Evolutionary conservation across 2,113 vertebrate species (phyloP), one percentile per base, ranked within the genome.

Genomic region (Semnornis frantzii): DNA sequence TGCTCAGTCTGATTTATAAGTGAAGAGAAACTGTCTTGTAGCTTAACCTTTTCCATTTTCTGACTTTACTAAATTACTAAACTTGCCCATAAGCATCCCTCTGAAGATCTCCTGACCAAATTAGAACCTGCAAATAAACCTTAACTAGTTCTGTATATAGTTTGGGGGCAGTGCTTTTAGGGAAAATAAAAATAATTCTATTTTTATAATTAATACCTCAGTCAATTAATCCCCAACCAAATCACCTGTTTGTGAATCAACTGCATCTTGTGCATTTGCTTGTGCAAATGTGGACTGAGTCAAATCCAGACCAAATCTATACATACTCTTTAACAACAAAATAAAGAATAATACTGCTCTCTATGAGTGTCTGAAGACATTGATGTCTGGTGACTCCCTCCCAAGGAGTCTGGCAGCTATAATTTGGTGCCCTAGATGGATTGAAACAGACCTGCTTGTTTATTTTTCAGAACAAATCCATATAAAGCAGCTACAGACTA

Each of bases 391-490:
- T 59, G 55, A 18, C 8, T 79, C 31, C 19, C 13, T 82, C 60
- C 34, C 73, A 64, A 70, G 10, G 3, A 64, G 12, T 17, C 50
- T 77, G 33, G 19, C 33, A 28, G 28, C 9, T 16, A 48, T 3
- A 75, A 31, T 75, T 89, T 39, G 85, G 18, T 88, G 54, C 15
- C 48, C 48, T 78, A 65, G 54, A 57, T 39, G 13, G n/a, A 60
- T n/a, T 81, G 44, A 75, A 60, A 69, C 15, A 55, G 58, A 84
- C 23, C 8, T 65, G 8, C 74, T 89, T 54, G 8, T 90, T 82
- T 84, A 48, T 88, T 85, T 88, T 5, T 25, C n/a, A 25, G 13
- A 73, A 50, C 8, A 87, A 94, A 95, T 94, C 82, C 72, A 73
- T 81, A 69, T 44, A 78, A 89, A 91, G 48, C 69, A 79, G 55